phyloP scores from a whole-genome alignment of 2,888 invertebrate genomes.

The Choristoneura rosaceana region DNA sequence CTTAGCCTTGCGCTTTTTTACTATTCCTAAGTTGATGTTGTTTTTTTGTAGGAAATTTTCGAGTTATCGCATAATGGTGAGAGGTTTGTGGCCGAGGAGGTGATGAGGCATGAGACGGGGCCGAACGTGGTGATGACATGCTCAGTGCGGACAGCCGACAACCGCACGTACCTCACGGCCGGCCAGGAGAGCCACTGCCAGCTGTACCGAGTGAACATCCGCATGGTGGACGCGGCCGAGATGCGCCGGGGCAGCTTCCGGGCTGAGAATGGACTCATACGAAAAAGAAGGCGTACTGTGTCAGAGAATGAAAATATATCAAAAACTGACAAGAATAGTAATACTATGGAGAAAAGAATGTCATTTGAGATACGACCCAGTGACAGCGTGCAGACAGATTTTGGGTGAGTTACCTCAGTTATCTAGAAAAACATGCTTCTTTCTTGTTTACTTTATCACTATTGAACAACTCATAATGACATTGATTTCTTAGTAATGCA shows the following conservation, averaged over 20 bases:
- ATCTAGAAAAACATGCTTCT: not conserved
- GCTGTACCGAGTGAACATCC: slow-evolving; percentile 89
- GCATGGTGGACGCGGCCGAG: slow-evolving; percentile 84
- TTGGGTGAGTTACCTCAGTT: slow-evolving; percentile 79
- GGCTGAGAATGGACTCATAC: slow-evolving; percentile 78
- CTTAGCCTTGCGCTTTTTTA: slow-evolving; percentile 13
- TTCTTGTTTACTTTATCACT: not conserved
- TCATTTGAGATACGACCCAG: slow-evolving; percentile 91
- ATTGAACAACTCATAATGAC: not conserved
- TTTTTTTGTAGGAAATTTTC: slow-evolving; percentile 92
- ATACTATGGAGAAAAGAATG: slow-evolving; percentile 85
- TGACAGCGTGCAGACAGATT: slow-evolving; percentile 94
- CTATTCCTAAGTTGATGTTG: slow-evolving; percentile 27
- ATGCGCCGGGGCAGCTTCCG: slow-evolving; percentile 85
- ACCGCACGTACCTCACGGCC: slow-evolving; percentile 92
- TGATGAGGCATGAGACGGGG: slow-evolving; percentile 95
- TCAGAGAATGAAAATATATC: slow-evolving; percentile 83
- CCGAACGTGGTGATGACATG: slow-evolving; percentile 97
- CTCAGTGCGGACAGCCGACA: slow-evolving; percentile 89
- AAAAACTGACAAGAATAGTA: slow-evolving; percentile 74
- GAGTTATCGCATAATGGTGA: slow-evolving; percentile 94
- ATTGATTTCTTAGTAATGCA: not conserved
- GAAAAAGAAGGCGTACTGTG: slow-evolving; percentile 79
- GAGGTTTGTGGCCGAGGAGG: slow-evolving; percentile 94
- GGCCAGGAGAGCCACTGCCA: slow-evolving; percentile 97